Evolutionary conservation across 2,888 invertebrate species (phyloP).

Genomic region (Drosophila fulvimacula): DNA sequence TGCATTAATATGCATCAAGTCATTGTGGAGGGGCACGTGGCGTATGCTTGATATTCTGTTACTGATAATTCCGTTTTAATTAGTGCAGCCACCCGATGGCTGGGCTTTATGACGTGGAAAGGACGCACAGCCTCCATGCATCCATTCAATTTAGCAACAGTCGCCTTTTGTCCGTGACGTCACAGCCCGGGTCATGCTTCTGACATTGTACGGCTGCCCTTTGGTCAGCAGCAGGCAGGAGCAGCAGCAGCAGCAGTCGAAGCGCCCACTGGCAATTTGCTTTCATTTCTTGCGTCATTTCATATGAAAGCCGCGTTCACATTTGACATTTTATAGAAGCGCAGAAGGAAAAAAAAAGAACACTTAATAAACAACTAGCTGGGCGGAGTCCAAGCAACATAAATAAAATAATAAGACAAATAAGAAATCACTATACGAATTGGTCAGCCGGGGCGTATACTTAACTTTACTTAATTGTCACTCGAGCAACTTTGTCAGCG

Average conservation of each 20-base stretch:
- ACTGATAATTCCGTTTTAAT: conserved; percentile 52
- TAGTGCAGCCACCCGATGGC: conserved; percentile 28
- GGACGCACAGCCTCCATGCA: conserved; percentile 37
- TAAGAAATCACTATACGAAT: conserved; percentile 6
- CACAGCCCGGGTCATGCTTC: conserved; percentile 45
- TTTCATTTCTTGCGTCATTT: conserved; percentile 72
- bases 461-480: conserved; percentile 8
- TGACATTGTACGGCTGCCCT: conserved; percentile 58
- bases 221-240: conserved; percentile 36
- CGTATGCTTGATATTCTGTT: conserved; percentile 51
- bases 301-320: conserved; percentile 65
- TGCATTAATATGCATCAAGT: conserved; percentile 50
- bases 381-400: conserved; percentile 12
- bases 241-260: conserved; percentile 18
- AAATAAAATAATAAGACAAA: conserved; percentile 14
- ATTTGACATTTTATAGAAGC: conserved; percentile 68
- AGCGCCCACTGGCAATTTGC: conserved; percentile 34
- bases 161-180: conserved; percentile 47
- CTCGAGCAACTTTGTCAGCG: conserved; percentile 1
- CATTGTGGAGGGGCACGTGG: conserved; percentile 32
- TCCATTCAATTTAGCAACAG: conserved; percentile 11
- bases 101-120: conserved; percentile 47
- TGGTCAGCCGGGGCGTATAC: conserved; percentile 31
- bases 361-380: conserved; percentile 48
- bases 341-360: conserved; percentile 11